Percentiles rank a stretch among this genome's conserved stretches.
These are phyloP conservation scores for Xylophagus ater DNA, from an alignment of 2,888 invertebrate species.

Conservation along the genomic window DNA sequence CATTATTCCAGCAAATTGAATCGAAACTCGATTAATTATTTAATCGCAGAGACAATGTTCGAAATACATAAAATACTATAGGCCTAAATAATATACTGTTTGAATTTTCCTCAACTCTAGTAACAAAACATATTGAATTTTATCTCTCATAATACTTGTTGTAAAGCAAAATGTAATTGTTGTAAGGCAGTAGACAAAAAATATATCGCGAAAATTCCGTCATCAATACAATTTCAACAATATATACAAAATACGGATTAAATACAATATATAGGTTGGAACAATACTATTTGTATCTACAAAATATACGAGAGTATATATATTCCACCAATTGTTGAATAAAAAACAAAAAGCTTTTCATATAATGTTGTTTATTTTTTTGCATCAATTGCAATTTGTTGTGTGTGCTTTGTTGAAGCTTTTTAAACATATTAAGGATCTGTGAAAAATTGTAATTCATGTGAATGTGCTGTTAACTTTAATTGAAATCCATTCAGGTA, in stretches of 20 bases:
- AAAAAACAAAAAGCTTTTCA: no score
- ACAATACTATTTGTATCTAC: no score
- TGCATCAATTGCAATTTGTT: not conserved
- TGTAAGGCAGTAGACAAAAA: not conserved
- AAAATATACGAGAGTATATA: no score
- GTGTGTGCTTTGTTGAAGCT: not conserved
- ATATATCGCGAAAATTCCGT: not conserved
- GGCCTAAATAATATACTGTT: not conserved
- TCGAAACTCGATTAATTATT: slow-evolving; percentile 18
- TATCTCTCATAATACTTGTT: not conserved
- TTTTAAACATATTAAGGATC: not conserved
- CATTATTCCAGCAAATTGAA: slow-evolving; percentile 15
- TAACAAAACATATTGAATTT: not conserved
- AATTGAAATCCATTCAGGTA: slow-evolving; percentile 12
- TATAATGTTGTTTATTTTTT: no score
- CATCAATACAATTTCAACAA: not conserved
- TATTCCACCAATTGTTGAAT: no score
- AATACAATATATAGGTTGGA: not conserved
- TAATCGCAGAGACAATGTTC: slow-evolving; percentile 9
- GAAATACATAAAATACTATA: not conserved
- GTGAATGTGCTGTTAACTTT: slow-evolving; percentile 11
- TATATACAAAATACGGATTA: not conserved
- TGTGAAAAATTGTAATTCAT: not conserved
- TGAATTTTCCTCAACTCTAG: not conserved
- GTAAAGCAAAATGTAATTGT: not conserved